Evolutionary conservation across 1,140 invertebrate genomes (phyloP).

Genomic region (Ganaspis sp.): DNA sequence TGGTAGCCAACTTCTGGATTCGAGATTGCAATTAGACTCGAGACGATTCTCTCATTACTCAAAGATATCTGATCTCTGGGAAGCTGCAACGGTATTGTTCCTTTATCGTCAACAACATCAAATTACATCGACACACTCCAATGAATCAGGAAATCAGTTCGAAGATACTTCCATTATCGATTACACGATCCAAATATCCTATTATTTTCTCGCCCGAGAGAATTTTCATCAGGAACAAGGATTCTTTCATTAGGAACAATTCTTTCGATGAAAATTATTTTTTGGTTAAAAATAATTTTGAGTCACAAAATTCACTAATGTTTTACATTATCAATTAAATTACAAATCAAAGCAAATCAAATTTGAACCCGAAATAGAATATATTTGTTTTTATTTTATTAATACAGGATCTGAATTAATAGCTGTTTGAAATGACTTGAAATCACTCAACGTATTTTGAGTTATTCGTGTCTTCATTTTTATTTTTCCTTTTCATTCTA

Average conservation of each 20-base stretch:
- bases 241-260: neutral
- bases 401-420: too few relatives aligned
- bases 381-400: too few relatives aligned
- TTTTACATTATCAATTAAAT: too few relatives aligned
- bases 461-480: too few relatives aligned
- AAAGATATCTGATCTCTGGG: slow-evolving; percentile 62
- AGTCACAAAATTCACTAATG: too few relatives aligned
- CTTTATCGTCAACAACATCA: slow-evolving; percentile 70
- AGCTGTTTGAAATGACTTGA: too few relatives aligned
- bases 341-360: too few relatives aligned
- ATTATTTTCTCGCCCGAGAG: neutral
- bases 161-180: slow-evolving; percentile 39
- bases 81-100: slow-evolving; percentile 56
- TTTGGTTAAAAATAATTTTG: too few relatives aligned
- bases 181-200: slow-evolving; percentile 11
- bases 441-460: too few relatives aligned
- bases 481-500: too few relatives aligned
- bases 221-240: neutral
- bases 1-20: slow-evolving; percentile 41
- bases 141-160: slow-evolving; percentile 57
- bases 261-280: too few relatives aligned
- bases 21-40: slow-evolving; percentile 65
- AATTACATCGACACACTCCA: slow-evolving; percentile 67
- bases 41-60: slow-evolving; percentile 64
- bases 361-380: too few relatives aligned